Percentiles rank a stretch among this genome's conserved stretches.
These are phyloP conservation scores for Nipponacmea schrenckii DNA, from an alignment of 2,888 invertebrate species.

Conservation along the genomic window DNA sequence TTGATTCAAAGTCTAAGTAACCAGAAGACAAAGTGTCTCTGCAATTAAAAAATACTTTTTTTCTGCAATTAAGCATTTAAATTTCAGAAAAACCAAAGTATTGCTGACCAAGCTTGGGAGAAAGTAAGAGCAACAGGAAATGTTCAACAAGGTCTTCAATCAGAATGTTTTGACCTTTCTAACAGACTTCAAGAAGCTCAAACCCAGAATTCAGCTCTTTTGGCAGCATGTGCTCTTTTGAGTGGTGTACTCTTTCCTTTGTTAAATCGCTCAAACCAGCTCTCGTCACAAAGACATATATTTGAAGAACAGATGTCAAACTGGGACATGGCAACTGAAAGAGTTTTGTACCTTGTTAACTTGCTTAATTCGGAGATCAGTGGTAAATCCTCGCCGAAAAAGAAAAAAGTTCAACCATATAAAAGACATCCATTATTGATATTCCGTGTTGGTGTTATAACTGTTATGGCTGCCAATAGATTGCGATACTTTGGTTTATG, in stretches of 20 bases:
- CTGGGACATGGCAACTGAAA: constrained; percentile 55
- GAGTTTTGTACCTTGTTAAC: constrained; percentile 49
- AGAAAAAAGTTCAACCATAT: constrained; percentile 32
- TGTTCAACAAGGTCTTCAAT: constrained; percentile 61
- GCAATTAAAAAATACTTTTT: too few species aligned
- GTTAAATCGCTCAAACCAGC: constrained; percentile 44
- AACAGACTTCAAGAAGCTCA: constrained; percentile 44
- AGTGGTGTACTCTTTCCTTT: constrained; percentile 62
- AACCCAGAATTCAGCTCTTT: constrained; percentile 50
- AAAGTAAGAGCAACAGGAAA: constrained; percentile 57
- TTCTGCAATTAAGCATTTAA: too few species aligned
- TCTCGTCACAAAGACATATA: constrained; percentile 53
- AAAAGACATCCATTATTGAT: constrained; percentile 48
- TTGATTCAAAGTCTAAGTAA: too few species aligned
- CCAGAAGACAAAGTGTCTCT: too few species aligned
- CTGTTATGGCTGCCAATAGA: constrained; percentile 62
- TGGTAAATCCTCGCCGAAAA: constrained; percentile 36
- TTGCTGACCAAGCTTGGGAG: constrained; percentile 65
- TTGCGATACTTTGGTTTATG: constrained; percentile 42
- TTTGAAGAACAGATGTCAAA: constrained; percentile 54
- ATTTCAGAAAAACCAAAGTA: constrained; percentile 60
- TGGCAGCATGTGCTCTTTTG: constrained; percentile 58
- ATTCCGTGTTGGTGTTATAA: constrained; percentile 57
- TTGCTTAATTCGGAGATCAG: constrained; percentile 47
- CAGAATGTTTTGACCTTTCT: constrained; percentile 56